A percentile compares a stretch with the other conserved stretches of the same genome.
phyloP scores from a whole-genome alignment of 1,140 invertebrate species.

The Drosophila azteca region DNA sequence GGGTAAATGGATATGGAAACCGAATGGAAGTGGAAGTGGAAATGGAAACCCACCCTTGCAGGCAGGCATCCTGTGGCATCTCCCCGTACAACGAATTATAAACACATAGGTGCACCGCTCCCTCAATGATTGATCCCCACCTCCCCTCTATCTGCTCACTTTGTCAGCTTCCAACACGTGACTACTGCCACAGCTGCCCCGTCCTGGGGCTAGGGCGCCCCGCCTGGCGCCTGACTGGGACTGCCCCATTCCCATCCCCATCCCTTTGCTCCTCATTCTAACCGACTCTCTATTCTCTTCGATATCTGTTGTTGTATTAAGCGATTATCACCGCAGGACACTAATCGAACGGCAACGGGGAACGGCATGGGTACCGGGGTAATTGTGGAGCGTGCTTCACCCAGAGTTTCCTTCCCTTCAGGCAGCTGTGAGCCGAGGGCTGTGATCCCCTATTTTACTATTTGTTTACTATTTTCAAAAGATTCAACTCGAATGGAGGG shows the following conservation, averaged over 20 bases:
- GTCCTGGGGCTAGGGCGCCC: neutral
- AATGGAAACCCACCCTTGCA: constrained; percentile 59
- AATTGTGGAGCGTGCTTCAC: constrained; percentile 62
- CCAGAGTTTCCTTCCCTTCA: constrained; percentile 6
- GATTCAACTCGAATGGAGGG: no score
- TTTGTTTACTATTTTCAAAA: no score
- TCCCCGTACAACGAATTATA: constrained; percentile 62
- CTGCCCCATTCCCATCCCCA: neutral
- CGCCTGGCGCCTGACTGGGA: neutral
- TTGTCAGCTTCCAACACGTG: constrained; percentile 41
- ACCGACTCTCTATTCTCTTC: neutral
- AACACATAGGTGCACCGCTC: constrained; percentile 45
- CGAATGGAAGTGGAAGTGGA: constrained; percentile 43
- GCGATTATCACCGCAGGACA: constrained; percentile 68
- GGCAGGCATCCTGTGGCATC: constrained; percentile 7
- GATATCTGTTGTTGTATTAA: constrained; percentile 50
- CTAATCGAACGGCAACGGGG: constrained; percentile 24
- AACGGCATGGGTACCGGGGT: constrained; percentile 10
- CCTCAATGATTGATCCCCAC: neutral
- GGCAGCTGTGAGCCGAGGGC: no score
- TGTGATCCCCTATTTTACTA: no score
- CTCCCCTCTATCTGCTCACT: neutral
- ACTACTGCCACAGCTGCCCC: constrained; percentile 30
- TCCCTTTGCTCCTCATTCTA: neutral
- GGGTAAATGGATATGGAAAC: constrained; percentile 27